Evolutionary conservation across 2,888 invertebrate genomes (phyloP).

Genomic region (Palloptera scutellata): DNA sequence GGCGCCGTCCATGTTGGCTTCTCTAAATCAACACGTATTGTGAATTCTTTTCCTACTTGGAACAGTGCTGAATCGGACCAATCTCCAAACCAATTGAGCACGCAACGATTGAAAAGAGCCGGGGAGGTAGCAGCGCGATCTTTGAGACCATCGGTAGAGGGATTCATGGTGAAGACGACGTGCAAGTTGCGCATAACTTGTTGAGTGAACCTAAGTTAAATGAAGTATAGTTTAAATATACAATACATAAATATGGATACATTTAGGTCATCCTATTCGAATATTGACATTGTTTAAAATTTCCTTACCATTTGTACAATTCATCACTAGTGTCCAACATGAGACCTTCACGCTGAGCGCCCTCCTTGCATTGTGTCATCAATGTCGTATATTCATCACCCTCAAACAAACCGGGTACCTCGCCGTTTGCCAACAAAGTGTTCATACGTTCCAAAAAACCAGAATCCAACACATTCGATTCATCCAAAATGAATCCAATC

Average conservation of each 20-base stretch:
- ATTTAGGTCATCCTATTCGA: no score
- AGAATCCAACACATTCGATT: constrained; percentile 98
- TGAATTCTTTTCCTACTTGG: constrained; percentile 97
- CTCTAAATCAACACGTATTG: constrained; percentile 93
- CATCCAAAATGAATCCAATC: constrained; percentile 98
- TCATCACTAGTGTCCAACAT: constrained; percentile 99
- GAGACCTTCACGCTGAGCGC: constrained; percentile 95
- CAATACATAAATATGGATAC: no score
- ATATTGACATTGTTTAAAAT: no score
- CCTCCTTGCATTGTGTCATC: constrained; percentile 99
- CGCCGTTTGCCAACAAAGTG: constrained; percentile 97
- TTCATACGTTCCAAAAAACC: constrained; percentile 99
- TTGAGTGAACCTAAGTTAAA: constrained; percentile 78
- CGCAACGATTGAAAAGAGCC: constrained; percentile 98
- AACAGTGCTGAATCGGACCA: constrained; percentile 97
- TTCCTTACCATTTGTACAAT: constrained; percentile 88
- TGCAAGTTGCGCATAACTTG: constrained; percentile 99
- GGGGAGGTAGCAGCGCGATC: constrained; percentile 99
- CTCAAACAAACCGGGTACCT: constrained; percentile 92
- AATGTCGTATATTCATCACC: constrained; percentile 98
- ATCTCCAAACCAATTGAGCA: constrained; percentile 99
- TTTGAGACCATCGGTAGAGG: constrained; percentile 96
- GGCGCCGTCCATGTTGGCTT: constrained; percentile 85
- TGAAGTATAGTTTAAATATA: no score
- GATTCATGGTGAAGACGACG: constrained; percentile 99